A percentile compares a stretch with the other conserved stretches of the same genome.
These are phyloP conservation scores for Atrina japonica DNA, from an alignment of 2,888 invertebrate genomes.

Conservation along the genomic window DNA sequence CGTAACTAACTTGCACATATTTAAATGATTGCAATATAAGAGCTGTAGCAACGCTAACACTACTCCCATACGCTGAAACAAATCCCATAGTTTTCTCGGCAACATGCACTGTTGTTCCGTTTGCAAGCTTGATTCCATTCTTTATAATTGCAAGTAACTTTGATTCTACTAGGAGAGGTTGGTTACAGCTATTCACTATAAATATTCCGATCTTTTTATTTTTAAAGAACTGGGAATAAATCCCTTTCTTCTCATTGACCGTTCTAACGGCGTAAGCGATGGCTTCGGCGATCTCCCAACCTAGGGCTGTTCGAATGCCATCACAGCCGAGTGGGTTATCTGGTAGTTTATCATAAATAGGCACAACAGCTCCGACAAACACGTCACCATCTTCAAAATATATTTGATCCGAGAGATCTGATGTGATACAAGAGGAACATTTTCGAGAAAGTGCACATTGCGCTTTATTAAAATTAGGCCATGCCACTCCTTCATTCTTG, in stretches of 20 bases:
- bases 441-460: neutral
- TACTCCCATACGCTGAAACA: slow-evolving; percentile 43
- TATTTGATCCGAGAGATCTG: slow-evolving; percentile 21
- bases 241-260: slow-evolving; percentile 19
- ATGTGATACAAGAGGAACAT: slow-evolving; percentile 41
- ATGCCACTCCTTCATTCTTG: neutral
- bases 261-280: slow-evolving; percentile 40
- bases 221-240: slow-evolving; percentile 25
- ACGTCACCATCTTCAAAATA: slow-evolving; percentile 45
- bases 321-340: slow-evolving; percentile 34
- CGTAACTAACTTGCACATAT: slow-evolving; percentile 28
- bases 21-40: slow-evolving; percentile 20
- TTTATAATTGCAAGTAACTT: slow-evolving; percentile 32
- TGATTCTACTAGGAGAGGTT: slow-evolving; percentile 39
- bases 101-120: slow-evolving; percentile 8
- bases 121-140: neutral
- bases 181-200: slow-evolving; percentile 50
- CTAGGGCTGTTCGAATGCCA: slow-evolving; percentile 26
- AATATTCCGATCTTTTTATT: slow-evolving; percentile 42
- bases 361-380: slow-evolving; percentile 47
- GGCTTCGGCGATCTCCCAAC: slow-evolving; percentile 44
- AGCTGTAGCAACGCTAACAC: slow-evolving; percentile 42
- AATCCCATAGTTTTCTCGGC: slow-evolving; percentile 44
- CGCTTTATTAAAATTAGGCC: slow-evolving; percentile 20
- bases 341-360: slow-evolving; percentile 35